Conservation (phyloP, 2,113 vertebrate species). For the Brienomyrus longianalis region DNA sequence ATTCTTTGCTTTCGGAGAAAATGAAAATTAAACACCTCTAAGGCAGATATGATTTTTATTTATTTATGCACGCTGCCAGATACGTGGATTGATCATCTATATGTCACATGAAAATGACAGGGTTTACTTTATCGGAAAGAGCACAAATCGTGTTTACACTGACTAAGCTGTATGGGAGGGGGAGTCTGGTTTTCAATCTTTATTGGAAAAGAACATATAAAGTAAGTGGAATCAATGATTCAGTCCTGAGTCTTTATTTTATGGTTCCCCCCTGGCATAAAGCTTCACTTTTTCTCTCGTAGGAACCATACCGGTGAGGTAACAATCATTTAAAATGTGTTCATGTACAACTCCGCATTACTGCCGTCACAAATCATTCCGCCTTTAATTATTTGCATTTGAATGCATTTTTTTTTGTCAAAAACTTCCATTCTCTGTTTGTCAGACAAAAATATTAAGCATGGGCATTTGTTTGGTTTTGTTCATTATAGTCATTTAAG, state of each 20-base stretch:
- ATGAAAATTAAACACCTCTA: conserved; percentile 36
- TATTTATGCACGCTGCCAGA: conserved; percentile 58
- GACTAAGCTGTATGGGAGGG: not conserved
- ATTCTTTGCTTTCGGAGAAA: conserved; percentile 38
- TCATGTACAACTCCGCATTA: not conserved
- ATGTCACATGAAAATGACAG: conserved; percentile 35
- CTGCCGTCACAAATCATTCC: not conserved
- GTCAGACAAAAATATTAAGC: not conserved
- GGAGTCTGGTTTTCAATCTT: not conserved
- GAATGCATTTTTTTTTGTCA: not conserved
- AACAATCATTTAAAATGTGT: conserved; percentile 2
- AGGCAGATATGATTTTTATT: conserved; percentile 43
- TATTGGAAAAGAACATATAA: not conserved
- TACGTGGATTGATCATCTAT: conserved; percentile 61
- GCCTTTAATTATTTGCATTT: not conserved
- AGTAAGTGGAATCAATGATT: not conserved
- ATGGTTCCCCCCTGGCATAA: not conserved
- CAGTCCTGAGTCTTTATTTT: not conserved
- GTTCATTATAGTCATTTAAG: not conserved
- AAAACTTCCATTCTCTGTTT: not conserved
- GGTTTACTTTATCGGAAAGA: conserved; percentile 15
- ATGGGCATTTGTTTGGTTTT: not conserved
- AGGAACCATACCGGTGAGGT: not conserved
- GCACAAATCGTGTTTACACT: not conserved
- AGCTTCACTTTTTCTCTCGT: not conserved